A percentile compares a stretch with the other conserved stretches of the same genome.
phyloP scores from a whole-genome alignment of 2,797 vertebrate species.

The Artibeus jamaicensis region DNA sequence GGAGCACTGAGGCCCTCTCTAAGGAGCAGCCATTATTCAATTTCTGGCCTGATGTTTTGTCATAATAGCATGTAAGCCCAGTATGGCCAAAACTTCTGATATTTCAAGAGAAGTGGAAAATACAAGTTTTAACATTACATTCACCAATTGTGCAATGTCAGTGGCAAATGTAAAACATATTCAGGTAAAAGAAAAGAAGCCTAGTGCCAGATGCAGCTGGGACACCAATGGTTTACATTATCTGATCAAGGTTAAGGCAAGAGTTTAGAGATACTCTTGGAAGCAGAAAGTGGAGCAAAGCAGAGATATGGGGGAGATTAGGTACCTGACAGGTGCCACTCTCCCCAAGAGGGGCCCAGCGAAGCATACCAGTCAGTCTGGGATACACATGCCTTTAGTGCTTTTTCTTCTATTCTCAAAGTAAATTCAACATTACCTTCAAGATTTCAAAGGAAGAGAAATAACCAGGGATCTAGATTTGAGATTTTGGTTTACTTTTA shows the following conservation, averaged over 20 bases:
- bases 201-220: not conserved
- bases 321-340: not conserved
- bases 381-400: not conserved
- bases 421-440: not conserved
- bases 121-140: not conserved
- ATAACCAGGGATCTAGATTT: not conserved
- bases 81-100: not conserved
- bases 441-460: not conserved
- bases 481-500: not conserved
- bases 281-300: not conserved
- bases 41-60: not conserved
- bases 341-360: not conserved
- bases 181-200: not conserved
- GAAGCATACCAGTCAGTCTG: not conserved
- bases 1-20: not conserved
- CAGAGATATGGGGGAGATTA: not conserved
- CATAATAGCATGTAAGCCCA: not conserved
- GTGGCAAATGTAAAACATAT: not conserved
- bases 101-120: not conserved
- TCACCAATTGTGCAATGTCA: not conserved
- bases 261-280: not conserved
- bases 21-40: not conserved
- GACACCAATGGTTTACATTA: not conserved
- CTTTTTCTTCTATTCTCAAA: constrained; percentile 3
- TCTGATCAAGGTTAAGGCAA: not conserved